Percentiles rank a stretch among this genome's conserved stretches.
Evolutionary conservation across 2,888 invertebrate species (phyloP).

Genomic region (Clostera curtula): DNA sequence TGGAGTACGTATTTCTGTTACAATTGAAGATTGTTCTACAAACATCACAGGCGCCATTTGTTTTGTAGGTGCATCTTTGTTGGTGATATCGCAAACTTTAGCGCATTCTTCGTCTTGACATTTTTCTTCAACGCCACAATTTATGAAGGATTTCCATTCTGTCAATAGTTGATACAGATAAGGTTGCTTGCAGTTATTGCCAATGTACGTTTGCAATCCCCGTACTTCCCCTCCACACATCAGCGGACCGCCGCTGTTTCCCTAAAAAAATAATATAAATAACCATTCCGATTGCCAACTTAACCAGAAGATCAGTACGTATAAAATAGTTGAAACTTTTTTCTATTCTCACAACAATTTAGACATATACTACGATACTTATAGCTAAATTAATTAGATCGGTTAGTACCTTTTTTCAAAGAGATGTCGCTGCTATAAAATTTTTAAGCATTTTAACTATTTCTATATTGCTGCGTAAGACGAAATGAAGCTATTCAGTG

Average conservation of each 20-base stretch:
- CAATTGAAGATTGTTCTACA: too few relatives aligned
- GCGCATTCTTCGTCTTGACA: conserved; percentile 39
- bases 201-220: conserved; percentile 56
- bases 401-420: background rate
- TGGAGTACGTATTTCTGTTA: too few relatives aligned
- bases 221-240: conserved; percentile 46
- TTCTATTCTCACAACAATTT: too few relatives aligned
- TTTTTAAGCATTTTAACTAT: too few relatives aligned
- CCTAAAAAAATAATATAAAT: conserved; percentile 28
- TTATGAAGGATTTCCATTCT: conserved; percentile 47
- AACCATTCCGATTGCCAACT: background rate
- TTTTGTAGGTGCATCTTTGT: conserved; percentile 37
- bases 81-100: conserved; percentile 35
- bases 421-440: background rate
- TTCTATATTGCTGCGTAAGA: too few relatives aligned
- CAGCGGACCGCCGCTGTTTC: conserved; percentile 59
- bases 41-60: conserved; percentile 1
- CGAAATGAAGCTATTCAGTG: too few relatives aligned
- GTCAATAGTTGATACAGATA: conserved; percentile 50
- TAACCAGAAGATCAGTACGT: background rate
- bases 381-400: background rate
- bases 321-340: background rate
- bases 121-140: conserved; percentile 44
- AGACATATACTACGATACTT: too few relatives aligned
- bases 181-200: conserved; percentile 47